phyloP scores from a whole-genome alignment of 37 sponge, comb jelly and placozoan species.

The Mnemiopsis leidyi region DNA sequence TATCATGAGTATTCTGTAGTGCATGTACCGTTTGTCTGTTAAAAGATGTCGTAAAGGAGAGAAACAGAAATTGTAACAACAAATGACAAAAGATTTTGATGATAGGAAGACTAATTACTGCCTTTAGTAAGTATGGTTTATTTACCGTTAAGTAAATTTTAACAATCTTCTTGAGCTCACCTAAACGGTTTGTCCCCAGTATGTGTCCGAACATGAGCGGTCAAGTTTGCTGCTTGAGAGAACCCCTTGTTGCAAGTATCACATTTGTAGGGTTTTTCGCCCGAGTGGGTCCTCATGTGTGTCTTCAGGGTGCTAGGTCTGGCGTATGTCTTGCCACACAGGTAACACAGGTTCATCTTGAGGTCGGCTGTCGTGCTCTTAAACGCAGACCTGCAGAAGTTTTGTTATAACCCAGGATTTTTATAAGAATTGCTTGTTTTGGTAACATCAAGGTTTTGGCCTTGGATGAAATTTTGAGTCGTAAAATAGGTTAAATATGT shows the following conservation, averaged over 20 bases:
- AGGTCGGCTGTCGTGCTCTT: slow-evolving; percentile 36
- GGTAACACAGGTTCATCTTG: slow-evolving; percentile 76
- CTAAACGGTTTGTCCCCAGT: slow-evolving; percentile 95
- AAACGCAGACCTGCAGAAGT: slow-evolving; percentile 22
- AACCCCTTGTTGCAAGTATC: slow-evolving; percentile 87
- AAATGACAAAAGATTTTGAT: no score
- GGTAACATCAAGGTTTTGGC: no score
- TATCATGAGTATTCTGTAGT: no score
- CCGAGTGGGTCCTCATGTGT: slow-evolving; percentile 90
- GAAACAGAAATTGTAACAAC: no score
- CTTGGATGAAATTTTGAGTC: no score
- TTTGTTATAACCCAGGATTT: not conserved
- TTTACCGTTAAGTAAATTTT: no score
- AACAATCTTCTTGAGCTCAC: not conserved
- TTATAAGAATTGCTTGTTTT: not conserved
- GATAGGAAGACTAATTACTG: no score
- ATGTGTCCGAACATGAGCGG: slow-evolving; percentile 95
- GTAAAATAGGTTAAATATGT: no score
- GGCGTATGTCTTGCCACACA: slow-evolving; percentile 96
- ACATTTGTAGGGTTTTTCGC: slow-evolving; percentile 95
- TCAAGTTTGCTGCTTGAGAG: slow-evolving; percentile 97
- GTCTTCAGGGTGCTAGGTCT: slow-evolving; percentile 93
- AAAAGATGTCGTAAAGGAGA: no score
- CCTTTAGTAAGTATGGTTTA: no score
- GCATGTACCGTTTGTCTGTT: not conserved